Evolutionary conservation across 2,888 invertebrate species (phyloP), one percentile per base, ranked within the genome.

Genomic region (Nemoura dubitans): DNA sequence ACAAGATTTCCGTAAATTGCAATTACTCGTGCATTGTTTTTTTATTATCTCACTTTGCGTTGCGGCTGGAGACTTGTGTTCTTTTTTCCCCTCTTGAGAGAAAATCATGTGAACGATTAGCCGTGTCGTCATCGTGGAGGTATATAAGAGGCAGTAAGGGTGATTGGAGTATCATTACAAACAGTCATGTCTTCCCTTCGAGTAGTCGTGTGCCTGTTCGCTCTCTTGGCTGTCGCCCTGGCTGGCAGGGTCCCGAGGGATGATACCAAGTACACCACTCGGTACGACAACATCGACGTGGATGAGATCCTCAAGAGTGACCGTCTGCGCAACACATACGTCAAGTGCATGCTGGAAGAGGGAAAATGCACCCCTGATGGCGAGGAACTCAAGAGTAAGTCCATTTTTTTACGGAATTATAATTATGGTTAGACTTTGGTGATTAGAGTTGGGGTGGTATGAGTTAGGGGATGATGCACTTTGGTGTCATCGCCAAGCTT

Each of bases 241-340:
- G 85, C 86, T 30, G 86, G 87, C 1, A 78, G 83, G 43, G 43
- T 83, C 3, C 86, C 83, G 7, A 76, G 86, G 43, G 81, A 30
- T 16, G 92, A 93, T 0, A 92, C 91, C 0, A 90, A 84, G 86
- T 93, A 93, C 89, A 91, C 92, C 43, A 92, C 91, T 30, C 93
- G 94, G 90, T 96, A 95, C 90, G 95, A 95, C 90, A 94, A 95
- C 90, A 91, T 96, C 89, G 94, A 96, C 90, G 92, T 96, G 36
- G 95, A 96, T 88, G 93, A 93, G 81, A 93, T 96, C 89, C 92
- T 96, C 89, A 93, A 93, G 85, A 96, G 94, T 90, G 94, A 94
- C 89, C 92, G 95, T 89, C 91, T 96, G 89, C 93, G 96, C 84
- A 94, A 93, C 88, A 94, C 95, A 90, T 96, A 96, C 91, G 94